Conservation (phyloP, 1,140 invertebrate species). For the Xylocopa sonorina region DNA sequence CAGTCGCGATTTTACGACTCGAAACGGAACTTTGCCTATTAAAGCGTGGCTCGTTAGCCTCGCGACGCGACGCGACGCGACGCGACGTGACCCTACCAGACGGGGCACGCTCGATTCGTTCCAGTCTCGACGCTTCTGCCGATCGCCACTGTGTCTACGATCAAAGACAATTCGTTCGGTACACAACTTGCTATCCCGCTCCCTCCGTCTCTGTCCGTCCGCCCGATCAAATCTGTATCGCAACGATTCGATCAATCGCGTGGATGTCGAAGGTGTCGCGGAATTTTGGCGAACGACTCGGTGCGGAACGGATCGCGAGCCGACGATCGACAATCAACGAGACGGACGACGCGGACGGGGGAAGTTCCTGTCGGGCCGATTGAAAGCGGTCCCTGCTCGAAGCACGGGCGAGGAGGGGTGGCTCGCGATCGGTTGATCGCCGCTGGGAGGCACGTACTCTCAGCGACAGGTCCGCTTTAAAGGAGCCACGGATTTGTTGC, state of each 20-base stretch:
- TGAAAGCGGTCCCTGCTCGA: background rate
- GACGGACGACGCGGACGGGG: background rate
- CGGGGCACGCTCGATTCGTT: background rate
- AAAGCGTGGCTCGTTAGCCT: constrained; percentile 59
- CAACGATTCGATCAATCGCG: background rate
- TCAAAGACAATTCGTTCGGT: no score
- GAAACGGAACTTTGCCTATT: constrained; percentile 62
- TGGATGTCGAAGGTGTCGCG: no score
- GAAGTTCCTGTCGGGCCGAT: background rate
- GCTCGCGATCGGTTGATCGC: no score
- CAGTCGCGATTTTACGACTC: constrained; percentile 58
- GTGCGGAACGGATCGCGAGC: no score
- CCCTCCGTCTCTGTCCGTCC: background rate
- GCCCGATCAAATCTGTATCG: background rate
- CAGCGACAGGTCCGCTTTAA: constrained; percentile 33
- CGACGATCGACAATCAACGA: background rate
- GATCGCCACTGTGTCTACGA: no score
- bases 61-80: constrained; percentile 33
- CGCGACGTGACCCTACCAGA: background rate
- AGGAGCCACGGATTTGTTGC: constrained; percentile 47
- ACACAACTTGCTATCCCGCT: no score
- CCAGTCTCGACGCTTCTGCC: background rate
- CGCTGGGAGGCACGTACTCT: constrained; percentile 18
- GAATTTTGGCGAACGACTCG: no score
- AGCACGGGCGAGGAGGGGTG: background rate